Percentiles rank a stretch among this genome's conserved stretches.
Conservation (phyloP, 2,797 vertebrate species). For the Orientallactaga sibirica region DNA sequence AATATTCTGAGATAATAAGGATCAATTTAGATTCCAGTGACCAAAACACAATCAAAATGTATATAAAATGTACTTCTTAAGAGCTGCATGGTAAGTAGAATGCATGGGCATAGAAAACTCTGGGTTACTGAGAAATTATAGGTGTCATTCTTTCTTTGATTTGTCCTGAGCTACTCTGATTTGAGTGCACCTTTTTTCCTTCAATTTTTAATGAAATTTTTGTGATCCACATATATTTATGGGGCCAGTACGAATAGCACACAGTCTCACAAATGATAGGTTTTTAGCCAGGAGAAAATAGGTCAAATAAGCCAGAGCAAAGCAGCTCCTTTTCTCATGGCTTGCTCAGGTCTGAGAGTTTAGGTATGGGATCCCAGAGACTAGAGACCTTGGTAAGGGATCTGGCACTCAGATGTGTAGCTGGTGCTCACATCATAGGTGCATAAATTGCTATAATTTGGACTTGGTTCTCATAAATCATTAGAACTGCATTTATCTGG, state of each 20-base stretch:
- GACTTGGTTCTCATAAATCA: neutral
- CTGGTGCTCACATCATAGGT: neutral
- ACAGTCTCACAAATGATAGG: neutral
- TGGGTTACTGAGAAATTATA: slow-evolving; percentile 31
- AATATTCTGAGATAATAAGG: slow-evolving; percentile 61
- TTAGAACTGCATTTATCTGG: neutral
- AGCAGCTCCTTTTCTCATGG: neutral
- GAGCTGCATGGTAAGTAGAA: slow-evolving; percentile 18
- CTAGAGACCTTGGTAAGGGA: neutral
- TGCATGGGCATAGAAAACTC: neutral
- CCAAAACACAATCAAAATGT: slow-evolving; percentile 47
- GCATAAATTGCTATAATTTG: neutral
- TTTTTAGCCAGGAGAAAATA: slow-evolving; percentile 9
- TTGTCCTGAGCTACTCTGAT: neutral
- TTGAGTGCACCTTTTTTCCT: neutral
- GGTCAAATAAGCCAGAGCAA: neutral
- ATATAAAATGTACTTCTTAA: neutral
- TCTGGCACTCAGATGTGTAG: neutral
- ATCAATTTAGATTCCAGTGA: slow-evolving; percentile 59
- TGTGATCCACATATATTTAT: neutral
- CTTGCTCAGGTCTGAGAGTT: neutral
- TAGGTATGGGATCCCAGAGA: neutral
- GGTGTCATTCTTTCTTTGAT: neutral
- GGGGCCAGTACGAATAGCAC: neutral
- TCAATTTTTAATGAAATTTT: neutral